Percentiles rank a stretch among this genome's conserved stretches.
Conservation (phyloP, 2,888 invertebrate genomes). For the Lepidochitona cinerea region DNA sequence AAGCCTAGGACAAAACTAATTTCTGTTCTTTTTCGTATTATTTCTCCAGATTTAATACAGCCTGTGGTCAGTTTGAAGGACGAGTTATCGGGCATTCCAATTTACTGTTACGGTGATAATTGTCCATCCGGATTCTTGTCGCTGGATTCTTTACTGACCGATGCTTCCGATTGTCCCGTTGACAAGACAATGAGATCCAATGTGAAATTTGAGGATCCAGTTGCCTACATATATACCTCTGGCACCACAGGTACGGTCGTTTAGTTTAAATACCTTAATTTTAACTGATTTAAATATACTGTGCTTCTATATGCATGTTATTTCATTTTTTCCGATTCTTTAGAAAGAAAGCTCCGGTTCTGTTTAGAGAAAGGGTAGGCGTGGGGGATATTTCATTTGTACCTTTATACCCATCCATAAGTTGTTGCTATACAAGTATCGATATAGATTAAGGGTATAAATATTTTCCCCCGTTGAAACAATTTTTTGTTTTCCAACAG, state of each 20-base stretch:
- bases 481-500: constrained; percentile 8
- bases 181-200: constrained; percentile 30
- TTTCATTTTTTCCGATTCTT: too few species aligned
- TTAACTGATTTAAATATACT: too few species aligned
- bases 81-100: constrained; percentile 36
- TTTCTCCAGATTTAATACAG: constrained; percentile 40
- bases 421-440: too few species aligned
- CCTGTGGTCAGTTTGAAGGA: constrained; percentile 46
- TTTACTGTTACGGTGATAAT: constrained; percentile 41
- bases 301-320: too few species aligned
- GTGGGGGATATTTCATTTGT: too few species aligned
- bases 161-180: constrained; percentile 31
- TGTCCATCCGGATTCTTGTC: constrained; percentile 38
- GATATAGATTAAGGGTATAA: too few species aligned
- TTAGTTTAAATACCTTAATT: too few species aligned
- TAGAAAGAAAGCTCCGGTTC: too few species aligned
- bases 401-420: too few species aligned
- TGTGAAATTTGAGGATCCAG: constrained; percentile 49
- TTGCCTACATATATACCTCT: constrained; percentile 96
- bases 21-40: background rate
- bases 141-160: constrained; percentile 40
- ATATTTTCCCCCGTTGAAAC: too few species aligned
- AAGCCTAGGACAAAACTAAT: background rate
- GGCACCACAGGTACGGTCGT: constrained; percentile 59
- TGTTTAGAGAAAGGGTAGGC: too few species aligned